Conservation (phyloP, 1,140 invertebrate species). For the Tetragnatha versicolor region DNA sequence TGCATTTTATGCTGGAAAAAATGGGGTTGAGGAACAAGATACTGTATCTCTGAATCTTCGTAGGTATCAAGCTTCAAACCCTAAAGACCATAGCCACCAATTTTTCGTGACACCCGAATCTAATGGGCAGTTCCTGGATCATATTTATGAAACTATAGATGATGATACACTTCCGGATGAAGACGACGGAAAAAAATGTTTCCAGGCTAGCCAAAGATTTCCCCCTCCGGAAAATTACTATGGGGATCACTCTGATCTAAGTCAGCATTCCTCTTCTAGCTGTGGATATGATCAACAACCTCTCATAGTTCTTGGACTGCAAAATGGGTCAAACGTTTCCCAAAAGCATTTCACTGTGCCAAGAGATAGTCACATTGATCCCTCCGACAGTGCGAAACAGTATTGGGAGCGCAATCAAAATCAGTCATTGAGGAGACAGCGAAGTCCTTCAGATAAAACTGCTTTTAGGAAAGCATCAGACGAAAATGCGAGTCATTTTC, state of each 20-base stretch:
- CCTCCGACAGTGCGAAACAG: neutral
- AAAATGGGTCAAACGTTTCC: constrained; percentile 18
- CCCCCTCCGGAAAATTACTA: constrained; percentile 48
- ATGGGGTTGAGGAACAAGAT: constrained; percentile 17
- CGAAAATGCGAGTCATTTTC: neutral
- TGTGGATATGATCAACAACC: constrained; percentile 56
- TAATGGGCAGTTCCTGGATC: constrained; percentile 54
- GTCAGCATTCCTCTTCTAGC: constrained; percentile 55
- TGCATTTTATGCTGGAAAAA: constrained; percentile 7
- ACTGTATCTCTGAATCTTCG: neutral
- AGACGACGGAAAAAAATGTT: neutral
- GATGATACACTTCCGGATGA: constrained; percentile 46
- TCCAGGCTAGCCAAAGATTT: constrained; percentile 35
- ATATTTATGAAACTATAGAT: constrained; percentile 58
- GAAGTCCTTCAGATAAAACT: constrained; percentile 17
- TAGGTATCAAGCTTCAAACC: neutral
- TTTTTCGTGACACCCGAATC: constrained; percentile 19
- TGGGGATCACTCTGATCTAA: constrained; percentile 51
- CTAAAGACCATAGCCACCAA: neutral
- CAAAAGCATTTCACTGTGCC: neutral
- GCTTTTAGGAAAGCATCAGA: neutral
- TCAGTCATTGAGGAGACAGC: neutral
- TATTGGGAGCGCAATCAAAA: constrained; percentile 12
- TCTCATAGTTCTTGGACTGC: constrained; percentile 12
- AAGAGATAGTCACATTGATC: neutral